phyloP scores from a whole-genome alignment of 2,888 invertebrate species.

The Cephus runcator region DNA sequence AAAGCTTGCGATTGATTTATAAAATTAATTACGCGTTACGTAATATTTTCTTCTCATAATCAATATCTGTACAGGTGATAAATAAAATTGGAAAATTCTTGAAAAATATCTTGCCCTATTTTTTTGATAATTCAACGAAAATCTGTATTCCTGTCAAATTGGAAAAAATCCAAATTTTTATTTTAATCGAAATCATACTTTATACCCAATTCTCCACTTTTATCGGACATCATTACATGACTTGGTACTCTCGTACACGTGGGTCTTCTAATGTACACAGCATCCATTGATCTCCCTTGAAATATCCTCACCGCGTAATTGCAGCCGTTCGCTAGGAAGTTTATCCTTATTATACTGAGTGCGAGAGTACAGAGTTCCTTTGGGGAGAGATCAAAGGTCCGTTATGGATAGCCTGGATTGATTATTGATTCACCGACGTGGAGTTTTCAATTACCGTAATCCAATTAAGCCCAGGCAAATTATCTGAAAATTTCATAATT shows the following conservation, averaged over 20 bases:
- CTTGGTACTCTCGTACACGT: background rate
- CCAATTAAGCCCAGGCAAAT: background rate
- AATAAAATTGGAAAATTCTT: rapidly evolving
- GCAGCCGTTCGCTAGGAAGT: background rate
- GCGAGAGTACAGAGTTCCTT: background rate
- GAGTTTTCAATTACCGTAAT: background rate
- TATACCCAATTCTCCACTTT: background rate
- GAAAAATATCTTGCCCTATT: too few relatives aligned
- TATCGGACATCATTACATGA: background rate
- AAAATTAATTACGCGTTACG: background rate
- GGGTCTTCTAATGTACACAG: background rate
- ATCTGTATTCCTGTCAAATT: background rate
- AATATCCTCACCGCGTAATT: background rate
- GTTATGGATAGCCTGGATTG: background rate
- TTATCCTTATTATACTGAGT: background rate
- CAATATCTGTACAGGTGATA: background rate
- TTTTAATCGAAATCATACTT: background rate
- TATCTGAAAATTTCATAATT: background rate
- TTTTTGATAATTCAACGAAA: background rate
- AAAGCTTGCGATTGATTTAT: background rate
- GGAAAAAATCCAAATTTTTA: background rate
- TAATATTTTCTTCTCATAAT: background rate
- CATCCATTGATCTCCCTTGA: background rate
- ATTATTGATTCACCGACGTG: background rate
- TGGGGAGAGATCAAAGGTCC: background rate